Base-by-base conservation (phyloP, 1,140 invertebrate genomes). In the Bombus huntii region DNA sequence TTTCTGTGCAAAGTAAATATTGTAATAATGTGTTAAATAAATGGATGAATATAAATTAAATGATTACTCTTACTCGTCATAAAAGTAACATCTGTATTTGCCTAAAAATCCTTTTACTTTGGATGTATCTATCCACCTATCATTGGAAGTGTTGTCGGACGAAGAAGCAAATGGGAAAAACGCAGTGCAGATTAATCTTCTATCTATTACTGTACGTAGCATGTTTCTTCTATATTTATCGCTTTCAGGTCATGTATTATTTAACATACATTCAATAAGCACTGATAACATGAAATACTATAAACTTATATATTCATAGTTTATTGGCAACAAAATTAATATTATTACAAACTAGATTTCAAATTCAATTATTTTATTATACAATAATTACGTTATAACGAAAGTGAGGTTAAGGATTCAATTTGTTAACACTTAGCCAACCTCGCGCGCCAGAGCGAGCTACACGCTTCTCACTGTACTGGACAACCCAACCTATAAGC, bases 1-100 rank as follows among this genome's bases (percentile, higher is more conserved):
- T 95, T 96, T 92, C 97, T 96, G 94, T 97, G 97, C 82, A 70
- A 95, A 96, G 88, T 44, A 62, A 31, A 73, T 76, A 47, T 74
- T 39, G 22, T n/a, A 28, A 31, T 47, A 59, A 65, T 77, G 25
- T 22, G 18, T 73, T 15, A 37, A 77, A 31, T 15, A 22, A 76
- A 57, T 73, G 28, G 28, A 76, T 34, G 28, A n/a, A 3, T 57
- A 47, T n/a, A 2, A 66, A 53, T 44, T 15, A 42, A 70, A 44
- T 25, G 12, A 44, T 25, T 34, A 66, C 53, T 34, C 82, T 53
- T 89, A 93, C 92, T 88, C 78, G 2, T 68, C 2, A 8, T 28
- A 28, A 9, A 86, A 88, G 88, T 59, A 92, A 87, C 3, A 25
- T 57, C 66, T 62, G 85, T 75, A 91, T 89, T 89, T 37, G 90